Evolutionary conservation across 2,888 invertebrate species (phyloP), one percentile per base, ranked within the genome.

Genomic region (Acleris emargana): DNA sequence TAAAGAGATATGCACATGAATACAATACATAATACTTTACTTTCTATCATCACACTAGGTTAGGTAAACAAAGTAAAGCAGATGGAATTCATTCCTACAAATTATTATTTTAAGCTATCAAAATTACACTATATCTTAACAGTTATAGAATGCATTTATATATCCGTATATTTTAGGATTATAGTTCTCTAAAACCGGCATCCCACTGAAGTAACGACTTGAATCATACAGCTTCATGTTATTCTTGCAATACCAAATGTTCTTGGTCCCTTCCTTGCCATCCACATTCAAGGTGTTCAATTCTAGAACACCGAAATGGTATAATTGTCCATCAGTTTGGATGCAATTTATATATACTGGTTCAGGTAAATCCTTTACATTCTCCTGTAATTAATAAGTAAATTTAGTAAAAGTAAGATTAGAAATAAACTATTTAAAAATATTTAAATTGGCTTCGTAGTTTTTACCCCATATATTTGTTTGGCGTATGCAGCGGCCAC

Each of bases 341-440:
- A 98, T 93, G 79, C 96, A 95, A 82, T 98, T 98, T 3, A 98
- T 88, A 50, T 95, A 95, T 59, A 98, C 92, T 5, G 98, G 98
- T 76, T 95, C 94, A 2, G 96, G 95, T 45, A 97, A 88, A 66
- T 94, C 90, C 79, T 93, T 93, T 5, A 95, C 93, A 73, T 94
- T 84, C 55, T 93, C 91, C 95, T 95, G 86, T 68, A 84, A 82
- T 69, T 72, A 69, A 69, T 64, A 64, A 69, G 49, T 63, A 67
- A 62, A 64, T 53, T 58, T 67, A 68, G 66, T 70, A 17, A 53
- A 18, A 59, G 49, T 61, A 66, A 45, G 58, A 57, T 64, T 61
- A 58, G 59, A 47, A 67, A 67, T 57, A 68, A 67, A 64, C 67
- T 61, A 53, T 64, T 67, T 64, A 55, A 68, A 67, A 64, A 64